These are phyloP conservation scores for Bicyclus anynana DNA, from an alignment of 1,140 invertebrate genomes.

Conservation along the genomic window DNA sequence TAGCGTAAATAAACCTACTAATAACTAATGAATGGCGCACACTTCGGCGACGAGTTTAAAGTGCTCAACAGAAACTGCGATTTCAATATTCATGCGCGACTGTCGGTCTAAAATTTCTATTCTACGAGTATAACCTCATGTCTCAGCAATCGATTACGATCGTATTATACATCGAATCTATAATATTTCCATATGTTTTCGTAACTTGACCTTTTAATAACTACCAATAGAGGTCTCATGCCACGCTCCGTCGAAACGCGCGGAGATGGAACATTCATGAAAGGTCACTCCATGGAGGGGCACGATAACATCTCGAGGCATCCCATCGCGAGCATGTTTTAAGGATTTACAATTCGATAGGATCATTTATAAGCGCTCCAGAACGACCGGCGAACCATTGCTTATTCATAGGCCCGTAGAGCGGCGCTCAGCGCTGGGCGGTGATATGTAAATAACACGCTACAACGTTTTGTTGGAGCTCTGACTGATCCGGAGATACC, in stretches of 20 bases:
- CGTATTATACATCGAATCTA: no score
- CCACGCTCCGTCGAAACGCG: not conserved
- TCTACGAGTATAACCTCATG: no score
- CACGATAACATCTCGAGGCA: not conserved
- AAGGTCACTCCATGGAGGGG: not conserved
- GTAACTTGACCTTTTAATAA: no score
- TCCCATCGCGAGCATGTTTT: not conserved
- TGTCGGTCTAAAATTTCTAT: no score
- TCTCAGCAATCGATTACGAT: no score
- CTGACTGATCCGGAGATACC: slow-evolving; percentile 33
- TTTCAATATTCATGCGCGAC: no score
- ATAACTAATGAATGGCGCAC: no score
- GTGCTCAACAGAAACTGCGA: no score
- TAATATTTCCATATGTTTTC: no score
- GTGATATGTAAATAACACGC: slow-evolving; percentile 13
- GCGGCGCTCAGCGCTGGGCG: not conserved
- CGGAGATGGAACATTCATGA: not conserved
- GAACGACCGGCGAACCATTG: not conserved
- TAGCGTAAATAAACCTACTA: no score
- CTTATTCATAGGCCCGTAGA: slow-evolving; percentile 16
- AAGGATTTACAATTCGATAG: not conserved
- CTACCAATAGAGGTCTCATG: not conserved
- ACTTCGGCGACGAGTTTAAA: no score
- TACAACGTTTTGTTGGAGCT: slow-evolving; percentile 14
- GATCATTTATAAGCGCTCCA: not conserved